A percentile compares a stretch with the other conserved stretches of the same genome.
Conservation (phyloP, 2,888 invertebrate genomes). For the Drosophila siamana region DNA sequence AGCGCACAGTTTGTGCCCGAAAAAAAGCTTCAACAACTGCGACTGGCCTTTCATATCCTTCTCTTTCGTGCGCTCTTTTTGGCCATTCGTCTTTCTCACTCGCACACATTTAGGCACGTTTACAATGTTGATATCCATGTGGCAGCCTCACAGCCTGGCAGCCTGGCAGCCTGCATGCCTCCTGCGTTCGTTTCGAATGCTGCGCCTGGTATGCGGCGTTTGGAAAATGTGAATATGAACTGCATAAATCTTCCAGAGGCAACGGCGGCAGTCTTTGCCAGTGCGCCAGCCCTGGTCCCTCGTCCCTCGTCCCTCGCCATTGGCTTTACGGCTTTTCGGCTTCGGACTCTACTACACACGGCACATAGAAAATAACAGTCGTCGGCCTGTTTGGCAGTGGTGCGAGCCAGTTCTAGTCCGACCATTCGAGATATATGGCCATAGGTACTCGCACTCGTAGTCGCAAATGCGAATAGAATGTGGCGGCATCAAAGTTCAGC, state of each 20-base stretch:
- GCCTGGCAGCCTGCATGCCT: slow-evolving; percentile 42
- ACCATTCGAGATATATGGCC: slow-evolving; percentile 72
- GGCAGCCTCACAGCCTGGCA: slow-evolving; percentile 42
- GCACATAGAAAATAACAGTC: slow-evolving; percentile 10
- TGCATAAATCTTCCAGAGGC: slow-evolving; percentile 83
- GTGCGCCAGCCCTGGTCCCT: slow-evolving; percentile 40
- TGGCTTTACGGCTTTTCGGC: slow-evolving; percentile 81
- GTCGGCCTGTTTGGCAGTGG: too few relatives aligned
- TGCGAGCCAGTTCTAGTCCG: slow-evolving; percentile 50
- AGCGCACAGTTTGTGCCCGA: slow-evolving; percentile 64
- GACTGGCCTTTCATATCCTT: slow-evolving; percentile 53
- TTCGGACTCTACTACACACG: slow-evolving; percentile 53
- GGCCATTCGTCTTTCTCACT: slow-evolving; percentile 10
- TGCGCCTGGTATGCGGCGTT: slow-evolving; percentile 79
- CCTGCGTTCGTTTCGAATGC: slow-evolving; percentile 62
- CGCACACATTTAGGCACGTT: slow-evolving; percentile 24
- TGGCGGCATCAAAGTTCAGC: slow-evolving; percentile 82
- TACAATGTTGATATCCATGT: too few relatives aligned
- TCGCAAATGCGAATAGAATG: slow-evolving; percentile 80
- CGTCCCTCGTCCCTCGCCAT: slow-evolving; percentile 14
- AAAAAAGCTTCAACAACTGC: slow-evolving; percentile 73
- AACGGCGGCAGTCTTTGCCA: slow-evolving; percentile 80
- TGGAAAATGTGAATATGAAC: slow-evolving; percentile 84
- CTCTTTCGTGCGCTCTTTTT: background rate
- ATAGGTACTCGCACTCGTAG: slow-evolving; percentile 77